phyloP scores from a whole-genome alignment of 2,888 invertebrate genomes.

The Marronus borbonicus region DNA sequence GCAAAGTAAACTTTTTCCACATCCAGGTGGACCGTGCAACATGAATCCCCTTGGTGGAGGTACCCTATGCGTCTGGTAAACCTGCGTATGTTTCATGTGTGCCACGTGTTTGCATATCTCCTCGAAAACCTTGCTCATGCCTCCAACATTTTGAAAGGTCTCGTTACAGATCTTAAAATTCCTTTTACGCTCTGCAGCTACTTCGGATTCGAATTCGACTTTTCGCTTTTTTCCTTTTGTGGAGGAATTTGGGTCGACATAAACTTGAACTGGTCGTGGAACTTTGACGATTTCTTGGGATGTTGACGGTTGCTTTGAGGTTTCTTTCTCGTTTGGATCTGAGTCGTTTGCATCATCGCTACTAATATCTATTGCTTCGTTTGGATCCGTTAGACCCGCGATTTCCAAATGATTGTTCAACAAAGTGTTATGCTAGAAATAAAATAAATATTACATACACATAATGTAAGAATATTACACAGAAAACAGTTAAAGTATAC shows the following conservation, averaged over 20 bases:
- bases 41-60: slow-evolving; percentile 92
- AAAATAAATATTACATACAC: slow-evolving; percentile 39
- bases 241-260: slow-evolving; percentile 1
- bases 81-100: slow-evolving; percentile 91
- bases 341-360: slow-evolving; percentile 81
- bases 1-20: slow-evolving; percentile 90
- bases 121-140: slow-evolving; percentile 81
- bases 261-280: slow-evolving; percentile 52
- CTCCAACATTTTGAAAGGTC: slow-evolving; percentile 86
- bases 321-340: slow-evolving; percentile 62
- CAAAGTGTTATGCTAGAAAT: slow-evolving; percentile 58
- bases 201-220: slow-evolving; percentile 65
- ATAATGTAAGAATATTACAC: no score
- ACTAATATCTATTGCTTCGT: slow-evolving; percentile 85
- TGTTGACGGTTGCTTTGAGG: slow-evolving; percentile 68
- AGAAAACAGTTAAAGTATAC: no score
- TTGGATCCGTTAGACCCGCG: slow-evolving; percentile 74
- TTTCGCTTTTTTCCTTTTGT: slow-evolving; percentile 66
- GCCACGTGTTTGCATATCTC: slow-evolving; percentile 73
- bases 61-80: slow-evolving; percentile 88
- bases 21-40: slow-evolving; percentile 96
- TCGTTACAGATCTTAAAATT: slow-evolving; percentile 69
- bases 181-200: slow-evolving; percentile 67
- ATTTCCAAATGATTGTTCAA: slow-evolving; percentile 70
- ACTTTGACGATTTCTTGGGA: slow-evolving; percentile 65